Evolutionary conservation across 1,140 invertebrate genomes (phyloP).

Genomic region (Ceratina calcarata): DNA sequence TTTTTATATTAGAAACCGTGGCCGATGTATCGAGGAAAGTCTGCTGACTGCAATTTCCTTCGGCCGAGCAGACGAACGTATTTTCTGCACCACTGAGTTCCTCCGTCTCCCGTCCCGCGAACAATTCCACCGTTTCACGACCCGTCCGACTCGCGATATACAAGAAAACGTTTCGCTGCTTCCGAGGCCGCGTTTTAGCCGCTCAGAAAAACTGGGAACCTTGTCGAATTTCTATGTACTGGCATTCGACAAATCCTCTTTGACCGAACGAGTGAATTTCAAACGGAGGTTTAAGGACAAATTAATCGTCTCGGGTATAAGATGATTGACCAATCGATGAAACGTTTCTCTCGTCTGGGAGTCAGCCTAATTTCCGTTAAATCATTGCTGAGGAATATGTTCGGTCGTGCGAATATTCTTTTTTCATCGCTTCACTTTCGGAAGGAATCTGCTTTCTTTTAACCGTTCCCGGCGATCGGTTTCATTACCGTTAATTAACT

Average conservation of each 20-base stretch:
- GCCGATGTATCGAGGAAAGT: slow-evolving; percentile 47
- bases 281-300: too few relatives aligned
- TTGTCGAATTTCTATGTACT: slow-evolving; percentile 17
- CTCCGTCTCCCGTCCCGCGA: background rate
- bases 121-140: slow-evolving; percentile 14
- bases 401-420: background rate
- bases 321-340: background rate
- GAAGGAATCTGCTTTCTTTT: background rate
- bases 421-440: background rate
- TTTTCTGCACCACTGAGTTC: slow-evolving; percentile 44
- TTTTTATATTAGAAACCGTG: slow-evolving; percentile 19
- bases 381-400: background rate
- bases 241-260: background rate
- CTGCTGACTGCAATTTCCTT: slow-evolving; percentile 41
- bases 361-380: background rate
- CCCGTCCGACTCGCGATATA: background rate
- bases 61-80: slow-evolving; percentile 36
- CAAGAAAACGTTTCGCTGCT: slow-evolving; percentile 4
- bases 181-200: slow-evolving; percentile 11
- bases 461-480: background rate
- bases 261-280: background rate
- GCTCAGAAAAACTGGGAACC: background rate
- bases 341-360: background rate
- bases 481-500: slow-evolving; percentile 29
- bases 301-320: too few relatives aligned